A percentile compares a stretch with the other conserved stretches of the same genome.
Conservation (phyloP, 2,888 invertebrate genomes). For the Cosmia pyralina region DNA sequence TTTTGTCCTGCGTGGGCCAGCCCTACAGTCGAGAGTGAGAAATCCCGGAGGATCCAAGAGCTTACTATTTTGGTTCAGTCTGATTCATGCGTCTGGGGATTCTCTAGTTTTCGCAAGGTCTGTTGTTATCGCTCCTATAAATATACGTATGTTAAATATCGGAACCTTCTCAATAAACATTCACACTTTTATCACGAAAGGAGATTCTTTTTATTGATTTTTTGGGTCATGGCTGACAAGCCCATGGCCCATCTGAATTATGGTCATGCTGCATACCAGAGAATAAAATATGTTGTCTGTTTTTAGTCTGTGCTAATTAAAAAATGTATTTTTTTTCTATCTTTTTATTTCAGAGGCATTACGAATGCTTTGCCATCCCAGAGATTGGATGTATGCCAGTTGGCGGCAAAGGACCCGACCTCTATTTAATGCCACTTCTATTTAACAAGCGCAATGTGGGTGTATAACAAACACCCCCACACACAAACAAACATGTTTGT, state of each 20-base stretch:
- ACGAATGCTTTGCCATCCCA: background rate
- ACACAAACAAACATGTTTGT: too few species aligned
- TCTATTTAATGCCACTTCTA: background rate
- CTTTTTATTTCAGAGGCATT: background rate
- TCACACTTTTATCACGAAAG: background rate
- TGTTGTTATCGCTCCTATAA: background rate
- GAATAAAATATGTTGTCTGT: background rate
- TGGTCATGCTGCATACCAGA: background rate
- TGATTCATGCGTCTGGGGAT: conserved; percentile 38
- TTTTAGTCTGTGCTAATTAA: background rate
- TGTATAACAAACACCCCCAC: too few species aligned
- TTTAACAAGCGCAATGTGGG: background rate
- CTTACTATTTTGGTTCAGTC: conserved; percentile 23
- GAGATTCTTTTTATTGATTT: background rate
- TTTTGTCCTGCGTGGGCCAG: background rate
- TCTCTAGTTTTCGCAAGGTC: conserved; percentile 13
- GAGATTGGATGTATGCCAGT: background rate
- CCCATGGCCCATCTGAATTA: background rate
- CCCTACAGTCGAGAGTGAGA: background rate
- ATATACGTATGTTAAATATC: conserved; percentile 19
- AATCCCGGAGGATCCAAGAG: conserved; percentile 24
- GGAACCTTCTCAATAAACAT: background rate
- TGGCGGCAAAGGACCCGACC: background rate
- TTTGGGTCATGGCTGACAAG: background rate
- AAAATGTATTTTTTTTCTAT: background rate